Evolutionary conservation across 2,797 vertebrate species (phyloP).

Genomic region (Catostomus latipinnis): DNA sequence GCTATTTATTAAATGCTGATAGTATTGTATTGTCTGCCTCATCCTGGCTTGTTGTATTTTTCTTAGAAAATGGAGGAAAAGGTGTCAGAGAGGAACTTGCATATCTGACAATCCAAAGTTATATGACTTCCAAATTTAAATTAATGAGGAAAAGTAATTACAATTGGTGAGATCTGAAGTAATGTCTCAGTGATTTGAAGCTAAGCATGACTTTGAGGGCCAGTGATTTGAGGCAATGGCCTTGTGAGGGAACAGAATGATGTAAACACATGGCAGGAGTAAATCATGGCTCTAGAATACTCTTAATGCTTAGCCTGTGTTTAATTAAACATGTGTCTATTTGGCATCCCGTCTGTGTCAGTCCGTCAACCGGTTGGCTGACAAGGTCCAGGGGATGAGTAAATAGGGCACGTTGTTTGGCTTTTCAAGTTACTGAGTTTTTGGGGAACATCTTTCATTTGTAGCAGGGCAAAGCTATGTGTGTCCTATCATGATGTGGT

Average conservation of each 20-base stretch:
- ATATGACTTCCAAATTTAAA: not conserved
- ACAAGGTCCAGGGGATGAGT: conserved; percentile 18
- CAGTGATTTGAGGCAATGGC: not conserved
- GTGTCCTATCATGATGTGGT: not conserved
- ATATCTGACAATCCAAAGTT: not conserved
- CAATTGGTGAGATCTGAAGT: not conserved
- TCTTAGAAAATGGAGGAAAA: not conserved
- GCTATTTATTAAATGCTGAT: not conserved
- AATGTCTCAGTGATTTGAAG: not conserved
- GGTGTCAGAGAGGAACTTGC: not conserved
- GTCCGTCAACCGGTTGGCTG: not conserved
- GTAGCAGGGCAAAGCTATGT: not conserved
- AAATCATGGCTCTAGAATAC: not conserved
- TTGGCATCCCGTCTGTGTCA: not conserved
- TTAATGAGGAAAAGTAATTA: conserved; percentile 9
- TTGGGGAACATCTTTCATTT: not conserved
- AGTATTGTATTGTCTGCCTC: not conserved
- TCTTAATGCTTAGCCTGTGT: not conserved
- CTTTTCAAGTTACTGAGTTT: not conserved
- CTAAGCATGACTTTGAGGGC: not conserved
- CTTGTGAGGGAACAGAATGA: not conserved
- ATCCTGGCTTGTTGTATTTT: not conserved
- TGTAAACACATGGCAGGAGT: conserved; percentile 5
- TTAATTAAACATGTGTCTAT: conserved; percentile 7
- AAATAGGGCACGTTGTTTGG: not conserved